phyloP scores from a whole-genome alignment of 2,113 vertebrate genomes.

The Argyrosomus japonicus region DNA sequence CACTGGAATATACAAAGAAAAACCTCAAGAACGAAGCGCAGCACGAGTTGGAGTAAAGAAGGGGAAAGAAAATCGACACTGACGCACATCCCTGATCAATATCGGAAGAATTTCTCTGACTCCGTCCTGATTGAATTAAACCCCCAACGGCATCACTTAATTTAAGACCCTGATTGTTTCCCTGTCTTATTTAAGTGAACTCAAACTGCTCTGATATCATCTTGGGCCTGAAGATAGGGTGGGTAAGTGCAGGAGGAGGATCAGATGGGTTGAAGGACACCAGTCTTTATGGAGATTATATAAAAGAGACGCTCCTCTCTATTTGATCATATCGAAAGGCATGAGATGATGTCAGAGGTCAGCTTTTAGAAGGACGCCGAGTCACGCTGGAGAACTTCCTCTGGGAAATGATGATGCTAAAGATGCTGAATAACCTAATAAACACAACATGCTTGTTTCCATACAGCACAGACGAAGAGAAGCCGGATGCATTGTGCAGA shows the following conservation, averaged over 20 bases:
- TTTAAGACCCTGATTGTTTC: slow-evolving; percentile 76
- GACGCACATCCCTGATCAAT: slow-evolving; percentile 75
- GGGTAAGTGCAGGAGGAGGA: slow-evolving; percentile 73
- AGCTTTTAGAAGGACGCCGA: slow-evolving; percentile 39
- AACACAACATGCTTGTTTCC: slow-evolving; percentile 13
- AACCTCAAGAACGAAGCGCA: background rate
- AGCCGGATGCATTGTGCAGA: slow-evolving; percentile 31
- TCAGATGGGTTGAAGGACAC: slow-evolving; percentile 77
- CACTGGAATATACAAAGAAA: background rate
- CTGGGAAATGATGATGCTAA: slow-evolving; percentile 17
- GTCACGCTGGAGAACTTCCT: slow-evolving; percentile 6
- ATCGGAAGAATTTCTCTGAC: slow-evolving; percentile 80
- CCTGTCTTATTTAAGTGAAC: slow-evolving; percentile 81
- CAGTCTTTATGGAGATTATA: slow-evolving; percentile 60
- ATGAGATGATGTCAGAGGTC: slow-evolving; percentile 60
- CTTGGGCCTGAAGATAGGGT: slow-evolving; percentile 77
- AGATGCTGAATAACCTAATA: slow-evolving; percentile 23
- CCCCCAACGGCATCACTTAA: slow-evolving; percentile 60
- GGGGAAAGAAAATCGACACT: slow-evolving; percentile 76
- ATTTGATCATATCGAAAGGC: slow-evolving; percentile 46
- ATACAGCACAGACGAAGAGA: slow-evolving; percentile 7
- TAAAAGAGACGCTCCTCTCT: slow-evolving; percentile 42
- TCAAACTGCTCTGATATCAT: slow-evolving; percentile 80
- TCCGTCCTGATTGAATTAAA: slow-evolving; percentile 82
- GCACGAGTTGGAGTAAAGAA: slow-evolving; percentile 26